These are phyloP conservation scores for Ophioninae sp. DNA, from an alignment of 2,888 invertebrate genomes.

Conservation along the genomic window DNA sequence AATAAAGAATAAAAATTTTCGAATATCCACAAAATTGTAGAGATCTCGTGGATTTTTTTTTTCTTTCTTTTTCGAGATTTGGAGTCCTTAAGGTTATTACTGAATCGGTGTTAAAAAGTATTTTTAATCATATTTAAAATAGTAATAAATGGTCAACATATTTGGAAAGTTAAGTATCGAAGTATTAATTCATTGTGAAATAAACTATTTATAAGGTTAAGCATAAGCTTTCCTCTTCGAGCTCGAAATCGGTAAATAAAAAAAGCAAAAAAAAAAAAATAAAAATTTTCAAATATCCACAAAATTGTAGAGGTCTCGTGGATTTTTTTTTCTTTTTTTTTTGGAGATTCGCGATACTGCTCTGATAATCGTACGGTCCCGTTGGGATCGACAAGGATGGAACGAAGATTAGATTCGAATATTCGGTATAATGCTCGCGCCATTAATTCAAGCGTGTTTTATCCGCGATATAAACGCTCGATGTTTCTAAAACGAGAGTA, in stretches of 20 bases:
- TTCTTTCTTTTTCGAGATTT: too few relatives aligned
- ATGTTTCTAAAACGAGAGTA: neutral
- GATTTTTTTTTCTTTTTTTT: neutral
- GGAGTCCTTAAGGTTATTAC: too few relatives aligned
- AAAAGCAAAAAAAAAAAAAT: neutral
- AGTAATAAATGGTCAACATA: too few relatives aligned
- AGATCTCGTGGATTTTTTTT: neutral
- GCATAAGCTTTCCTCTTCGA: neutral
- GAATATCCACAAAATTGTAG: constrained; percentile 8
- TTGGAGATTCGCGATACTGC: constrained; percentile 7
- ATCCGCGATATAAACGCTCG: constrained; percentile 10
- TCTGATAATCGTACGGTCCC: constrained; percentile 13
- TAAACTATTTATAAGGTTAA: too few relatives aligned
- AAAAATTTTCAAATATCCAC: neutral
- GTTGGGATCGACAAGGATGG: constrained; percentile 19
- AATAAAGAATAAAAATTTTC: neutral
- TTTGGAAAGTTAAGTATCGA: too few relatives aligned
- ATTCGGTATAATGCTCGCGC: neutral
- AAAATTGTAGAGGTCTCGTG: neutral
- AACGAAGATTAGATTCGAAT: neutral
- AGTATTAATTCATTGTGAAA: too few relatives aligned
- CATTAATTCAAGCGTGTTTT: constrained; percentile 18
- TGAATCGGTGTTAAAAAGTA: too few relatives aligned
- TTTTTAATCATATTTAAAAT: too few relatives aligned
- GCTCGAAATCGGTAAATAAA: constrained; percentile 8